Percentiles rank a stretch among this genome's conserved stretches.
Conservation (phyloP, 2,888 invertebrate genomes). For the Hypercompe scribonia region DNA sequence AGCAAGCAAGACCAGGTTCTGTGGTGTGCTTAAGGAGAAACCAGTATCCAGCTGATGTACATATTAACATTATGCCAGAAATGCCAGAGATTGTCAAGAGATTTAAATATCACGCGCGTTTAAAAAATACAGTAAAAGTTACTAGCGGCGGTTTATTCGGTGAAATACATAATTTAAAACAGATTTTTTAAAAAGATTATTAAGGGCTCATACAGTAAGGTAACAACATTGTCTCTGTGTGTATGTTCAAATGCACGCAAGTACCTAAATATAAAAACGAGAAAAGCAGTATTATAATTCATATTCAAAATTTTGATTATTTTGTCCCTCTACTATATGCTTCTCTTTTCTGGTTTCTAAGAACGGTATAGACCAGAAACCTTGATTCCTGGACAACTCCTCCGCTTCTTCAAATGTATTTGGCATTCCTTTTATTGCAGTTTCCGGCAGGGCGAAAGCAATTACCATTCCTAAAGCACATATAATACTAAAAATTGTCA, state of each 20-base stretch:
- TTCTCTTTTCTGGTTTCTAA: slow-evolving; percentile 1
- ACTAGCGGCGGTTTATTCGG: too few relatives aligned
- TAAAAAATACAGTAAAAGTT: too few relatives aligned
- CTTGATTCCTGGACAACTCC: slow-evolving; percentile 24
- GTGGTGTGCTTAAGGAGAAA: too few relatives aligned
- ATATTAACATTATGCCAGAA: too few relatives aligned
- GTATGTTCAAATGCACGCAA: neutral
- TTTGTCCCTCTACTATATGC: neutral
- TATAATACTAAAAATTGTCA: slow-evolving; percentile 27
- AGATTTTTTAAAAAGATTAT: too few relatives aligned
- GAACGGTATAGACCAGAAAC: slow-evolving; percentile 5
- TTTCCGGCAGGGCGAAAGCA: slow-evolving; percentile 38
- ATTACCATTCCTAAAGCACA: slow-evolving; percentile 32
- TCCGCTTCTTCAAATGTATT: slow-evolving; percentile 49
- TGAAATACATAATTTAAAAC: too few relatives aligned
- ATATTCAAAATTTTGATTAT: neutral
- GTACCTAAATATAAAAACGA: neutral
- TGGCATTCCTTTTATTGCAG: slow-evolving; percentile 33
- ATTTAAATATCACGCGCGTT: too few relatives aligned
- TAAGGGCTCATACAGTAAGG: neutral
- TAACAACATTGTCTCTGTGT: neutral
- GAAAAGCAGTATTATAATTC: neutral
- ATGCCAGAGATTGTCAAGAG: too few relatives aligned
- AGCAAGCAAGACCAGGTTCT: too few relatives aligned
- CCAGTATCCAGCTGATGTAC: too few relatives aligned